A percentile compares a stretch with the other conserved stretches of the same genome.
phyloP scores from a whole-genome alignment of 2,113 vertebrate genomes.

The Lethenteron camtschaticum region DNA sequence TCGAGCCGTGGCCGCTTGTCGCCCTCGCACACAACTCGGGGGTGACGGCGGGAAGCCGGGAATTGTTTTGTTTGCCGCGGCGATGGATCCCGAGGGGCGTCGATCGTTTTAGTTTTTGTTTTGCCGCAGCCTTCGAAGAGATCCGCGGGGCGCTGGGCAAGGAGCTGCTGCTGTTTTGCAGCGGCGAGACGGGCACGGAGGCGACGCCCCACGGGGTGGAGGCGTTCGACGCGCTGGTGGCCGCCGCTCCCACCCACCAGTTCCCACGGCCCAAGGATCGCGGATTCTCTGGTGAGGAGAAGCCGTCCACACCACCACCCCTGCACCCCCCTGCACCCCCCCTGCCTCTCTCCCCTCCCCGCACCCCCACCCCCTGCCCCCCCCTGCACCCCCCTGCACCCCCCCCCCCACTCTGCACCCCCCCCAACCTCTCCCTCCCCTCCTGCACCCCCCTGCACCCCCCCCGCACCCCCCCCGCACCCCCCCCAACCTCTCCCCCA shows the following conservation, averaged over 20 bases:
- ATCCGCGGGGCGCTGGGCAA: conserved; percentile 33
- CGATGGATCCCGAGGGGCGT: no score
- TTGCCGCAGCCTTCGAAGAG: conserved; percentile 34
- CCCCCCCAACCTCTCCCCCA: no score
- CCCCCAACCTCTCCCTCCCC: no score
- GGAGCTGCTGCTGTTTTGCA: conserved; percentile 39
- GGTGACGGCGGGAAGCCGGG: no score
- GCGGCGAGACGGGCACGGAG: conserved; percentile 25
- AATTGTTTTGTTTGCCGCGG: no score
- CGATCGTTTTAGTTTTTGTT: not conserved
- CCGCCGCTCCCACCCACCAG: conserved; percentile 13
- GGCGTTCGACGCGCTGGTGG: conserved; percentile 35
- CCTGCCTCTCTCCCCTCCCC: not conserved
- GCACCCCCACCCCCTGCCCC: not conserved
- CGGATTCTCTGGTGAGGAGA: not conserved
- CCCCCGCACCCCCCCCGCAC: no score
- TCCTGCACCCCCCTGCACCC: no score
- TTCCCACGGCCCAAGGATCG: not conserved
- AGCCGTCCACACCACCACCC: not conserved
- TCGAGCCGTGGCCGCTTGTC: no score
- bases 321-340: not conserved
- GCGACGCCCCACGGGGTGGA: conserved; percentile 20
- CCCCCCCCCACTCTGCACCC: no score
- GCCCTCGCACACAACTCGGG: no score
- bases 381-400: no score